These are phyloP conservation scores for Galagoides demidoff DNA, from an alignment of 2,797 vertebrate species.

Conservation along the genomic window DNA sequence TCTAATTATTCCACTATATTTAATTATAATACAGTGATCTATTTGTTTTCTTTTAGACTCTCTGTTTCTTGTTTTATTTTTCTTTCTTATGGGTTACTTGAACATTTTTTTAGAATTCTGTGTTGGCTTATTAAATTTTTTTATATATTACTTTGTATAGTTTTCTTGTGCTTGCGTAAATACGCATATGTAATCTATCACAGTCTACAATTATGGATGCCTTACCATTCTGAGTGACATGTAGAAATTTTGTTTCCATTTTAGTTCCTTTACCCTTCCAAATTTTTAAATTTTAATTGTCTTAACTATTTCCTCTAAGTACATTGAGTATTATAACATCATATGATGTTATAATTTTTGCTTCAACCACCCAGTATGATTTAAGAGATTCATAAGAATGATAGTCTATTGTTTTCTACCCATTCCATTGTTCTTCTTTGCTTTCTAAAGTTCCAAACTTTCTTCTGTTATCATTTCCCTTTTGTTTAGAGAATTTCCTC, in stretches of 20 bases:
- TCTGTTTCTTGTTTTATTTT: neutral
- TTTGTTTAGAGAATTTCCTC: neutral
- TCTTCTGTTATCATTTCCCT: conserved; percentile 1
- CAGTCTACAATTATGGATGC: neutral
- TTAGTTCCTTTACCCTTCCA: neutral
- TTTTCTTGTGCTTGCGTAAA: neutral
- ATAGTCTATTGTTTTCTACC: neutral
- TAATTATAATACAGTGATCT: neutral
- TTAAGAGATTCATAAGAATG: neutral
- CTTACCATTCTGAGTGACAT: neutral
- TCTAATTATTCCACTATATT: neutral
- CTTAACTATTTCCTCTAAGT: neutral
- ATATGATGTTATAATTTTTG: neutral
- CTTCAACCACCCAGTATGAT: neutral
- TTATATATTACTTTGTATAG: neutral
- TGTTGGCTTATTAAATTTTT: neutral
- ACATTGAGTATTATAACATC: neutral
- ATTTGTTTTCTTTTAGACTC: neutral
- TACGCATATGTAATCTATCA: neutral
- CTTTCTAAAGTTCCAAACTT: neutral
- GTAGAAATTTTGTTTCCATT: neutral
- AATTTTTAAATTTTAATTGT: neutral
- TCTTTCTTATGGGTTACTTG: neutral
- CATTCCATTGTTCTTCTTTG: neutral
- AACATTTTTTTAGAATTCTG: neutral